phyloP scores from a whole-genome alignment of 2,888 invertebrate species.

The Drosophila prostipennis region DNA sequence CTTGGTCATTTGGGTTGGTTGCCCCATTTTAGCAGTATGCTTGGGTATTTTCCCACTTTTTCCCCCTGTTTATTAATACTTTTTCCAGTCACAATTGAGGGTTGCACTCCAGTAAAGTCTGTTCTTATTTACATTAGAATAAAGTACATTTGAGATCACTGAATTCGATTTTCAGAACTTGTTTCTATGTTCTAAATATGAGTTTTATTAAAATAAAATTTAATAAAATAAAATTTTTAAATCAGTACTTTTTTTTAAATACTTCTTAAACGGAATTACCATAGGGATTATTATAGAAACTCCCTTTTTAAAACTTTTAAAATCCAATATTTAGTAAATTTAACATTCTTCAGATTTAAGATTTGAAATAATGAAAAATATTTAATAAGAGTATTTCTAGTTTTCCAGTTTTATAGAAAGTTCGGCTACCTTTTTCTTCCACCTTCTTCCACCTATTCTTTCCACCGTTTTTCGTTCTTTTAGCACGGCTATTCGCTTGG shows the following conservation, averaged over 20 bases:
- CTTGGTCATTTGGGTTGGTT: conserved; percentile 55
- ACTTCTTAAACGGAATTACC: no score
- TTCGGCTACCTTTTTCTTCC: neutral
- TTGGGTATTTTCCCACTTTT: conserved; percentile 19
- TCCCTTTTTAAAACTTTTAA: no score
- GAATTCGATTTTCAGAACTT: no score
- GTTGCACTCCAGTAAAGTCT: conserved; percentile 8
- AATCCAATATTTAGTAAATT: no score
- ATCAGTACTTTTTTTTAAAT: no score
- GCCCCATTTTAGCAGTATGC: conserved; percentile 14
- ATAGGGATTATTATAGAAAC: no score
- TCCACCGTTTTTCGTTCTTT: conserved; percentile 17
- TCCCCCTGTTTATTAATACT: conserved; percentile 18
- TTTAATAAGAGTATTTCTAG: neutral
- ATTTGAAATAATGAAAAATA: no score
- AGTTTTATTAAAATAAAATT: no score
- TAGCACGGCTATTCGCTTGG: conserved; percentile 35
- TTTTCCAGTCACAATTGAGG: conserved; percentile 2
- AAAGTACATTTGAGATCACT: neutral
- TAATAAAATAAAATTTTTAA: no score
- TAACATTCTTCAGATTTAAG: no score
- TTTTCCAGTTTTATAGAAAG: neutral
- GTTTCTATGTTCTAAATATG: no score
- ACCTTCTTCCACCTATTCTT: neutral
- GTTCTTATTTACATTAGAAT: conserved; percentile 13